Percentiles rank a stretch among this genome's conserved stretches.
phyloP scores from a whole-genome alignment of 2,888 invertebrate genomes.

The Zele albiditarsus region DNA sequence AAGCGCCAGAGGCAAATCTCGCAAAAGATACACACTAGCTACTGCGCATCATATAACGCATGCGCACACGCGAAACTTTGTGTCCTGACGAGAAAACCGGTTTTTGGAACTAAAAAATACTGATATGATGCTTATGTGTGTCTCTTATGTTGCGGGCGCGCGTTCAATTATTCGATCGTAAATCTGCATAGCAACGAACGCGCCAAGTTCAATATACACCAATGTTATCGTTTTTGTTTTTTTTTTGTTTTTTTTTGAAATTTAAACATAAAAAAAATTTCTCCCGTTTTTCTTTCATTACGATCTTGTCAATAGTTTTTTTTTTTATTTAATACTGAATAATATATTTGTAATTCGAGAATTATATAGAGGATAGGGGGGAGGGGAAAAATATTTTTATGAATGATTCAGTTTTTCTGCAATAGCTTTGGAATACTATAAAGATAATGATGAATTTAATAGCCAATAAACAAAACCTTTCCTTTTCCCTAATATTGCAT shows the following conservation, averaged over 20 bases:
- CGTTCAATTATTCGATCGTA: constrained; percentile 59
- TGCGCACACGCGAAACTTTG: constrained; percentile 5
- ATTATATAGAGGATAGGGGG: too few species aligned
- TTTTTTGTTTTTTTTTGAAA: background rate
- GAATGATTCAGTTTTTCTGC: too few species aligned
- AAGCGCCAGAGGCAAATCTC: background rate
- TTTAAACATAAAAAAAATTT: background rate
- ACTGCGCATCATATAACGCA: constrained; percentile 8
- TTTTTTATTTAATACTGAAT: too few species aligned
- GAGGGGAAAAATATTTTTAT: too few species aligned
- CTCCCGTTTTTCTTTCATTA: background rate
- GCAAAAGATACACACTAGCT: constrained; percentile 21
- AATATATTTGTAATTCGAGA: too few species aligned
- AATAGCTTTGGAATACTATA: too few species aligned
- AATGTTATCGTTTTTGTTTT: constrained; percentile 12
- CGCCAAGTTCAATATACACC: constrained; percentile 21
- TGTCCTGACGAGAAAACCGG: background rate
- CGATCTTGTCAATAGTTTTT: background rate
- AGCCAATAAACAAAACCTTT: too few species aligned
- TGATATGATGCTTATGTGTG: constrained; percentile 1
- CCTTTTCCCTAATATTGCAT: too few species aligned
- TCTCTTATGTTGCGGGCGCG: constrained; percentile 16
- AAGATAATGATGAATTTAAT: too few species aligned
- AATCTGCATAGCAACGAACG: constrained; percentile 54
- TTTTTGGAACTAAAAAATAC: background rate